Evolutionary conservation across 2,888 invertebrate species (phyloP), one percentile per base, ranked within the genome.

Genomic region (Parapristionchus giblindavisi): DNA sequence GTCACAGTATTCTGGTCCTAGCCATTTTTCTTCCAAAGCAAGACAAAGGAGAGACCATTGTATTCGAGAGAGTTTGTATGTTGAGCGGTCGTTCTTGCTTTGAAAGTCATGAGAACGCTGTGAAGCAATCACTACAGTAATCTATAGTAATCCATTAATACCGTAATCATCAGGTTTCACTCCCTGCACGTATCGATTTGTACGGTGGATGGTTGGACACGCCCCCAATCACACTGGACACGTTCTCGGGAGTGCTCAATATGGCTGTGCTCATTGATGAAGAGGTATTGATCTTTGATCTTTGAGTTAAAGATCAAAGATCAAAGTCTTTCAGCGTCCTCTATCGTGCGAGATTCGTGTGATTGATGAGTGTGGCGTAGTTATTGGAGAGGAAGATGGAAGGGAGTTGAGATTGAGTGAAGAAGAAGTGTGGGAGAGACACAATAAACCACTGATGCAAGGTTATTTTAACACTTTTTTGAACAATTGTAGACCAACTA

Each of bases 181-280:
- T 63, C 1, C 66, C 66, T 17, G 66, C 66, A 32, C 29, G 43
- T 14, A 56, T 65, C n/a, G 83, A 83, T 65, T 74, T 81, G 14
- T 82, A 76, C 58, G 91, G 91, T 1, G 91, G 91, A 0, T 91
- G 91, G 91, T 89, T 90, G 2, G 91, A 91, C 85, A 91, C 91
- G 3, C 91, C 91, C 6, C 91, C 91, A 2, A 91, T 91, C 73
- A 91, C 91, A 14, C 91, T 91, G 79, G 90, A 89, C 76, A 90
- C 90, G 4, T 90, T 90, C 3, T 89, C 89, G 24, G 89, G 89
- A 38, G 89, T 90, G 14, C 89, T 91, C 11, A 89, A 90, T 75
- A 75, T 88, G 73, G 90, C 90, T 11, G 84, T 91, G 17, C 82
- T 87, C 34, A 83, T 91, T 38, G 89, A 91, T 84, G 90, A 89